Conservation (phyloP, 2,888 invertebrate genomes). For the Allacma fusca region DNA sequence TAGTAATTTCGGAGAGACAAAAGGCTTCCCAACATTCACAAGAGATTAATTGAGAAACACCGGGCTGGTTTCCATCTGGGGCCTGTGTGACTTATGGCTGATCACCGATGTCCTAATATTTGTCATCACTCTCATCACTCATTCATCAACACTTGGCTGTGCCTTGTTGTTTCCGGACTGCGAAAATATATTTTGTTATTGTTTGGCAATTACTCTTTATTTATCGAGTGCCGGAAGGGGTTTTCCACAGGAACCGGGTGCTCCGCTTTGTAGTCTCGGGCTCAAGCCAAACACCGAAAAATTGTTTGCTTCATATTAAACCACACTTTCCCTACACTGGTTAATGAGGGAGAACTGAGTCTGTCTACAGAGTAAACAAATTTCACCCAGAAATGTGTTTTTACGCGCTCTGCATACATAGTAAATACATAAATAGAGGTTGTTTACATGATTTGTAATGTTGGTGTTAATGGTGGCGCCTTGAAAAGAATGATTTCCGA, state of each 20-base stretch:
- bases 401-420: no score
- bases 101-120: slow-evolving; percentile 9
- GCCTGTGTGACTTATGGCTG: slow-evolving; percentile 1
- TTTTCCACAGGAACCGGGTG: no score
- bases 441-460: slow-evolving; percentile 6
- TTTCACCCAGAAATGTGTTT: no score
- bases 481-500: not conserved
- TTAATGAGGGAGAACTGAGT: no score
- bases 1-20: slow-evolving; percentile 25
- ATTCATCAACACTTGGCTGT: not conserved
- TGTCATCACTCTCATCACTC: slow-evolving; percentile 18
- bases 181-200: not conserved
- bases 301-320: no score
- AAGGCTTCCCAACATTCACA: slow-evolving; percentile 25
- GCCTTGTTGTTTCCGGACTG: not conserved
- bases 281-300: no score
- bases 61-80: slow-evolving; percentile 9
- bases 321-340: no score
- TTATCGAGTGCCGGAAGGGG: no score
- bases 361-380: no score
- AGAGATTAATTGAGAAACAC: slow-evolving; percentile 37
- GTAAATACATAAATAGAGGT: no score
- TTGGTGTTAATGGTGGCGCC: not conserved
- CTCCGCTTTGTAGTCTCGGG: no score
- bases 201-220: no score